Conservation (phyloP, 64 coral and sea anemone species). For the Orbicella faveolata region DNA sequence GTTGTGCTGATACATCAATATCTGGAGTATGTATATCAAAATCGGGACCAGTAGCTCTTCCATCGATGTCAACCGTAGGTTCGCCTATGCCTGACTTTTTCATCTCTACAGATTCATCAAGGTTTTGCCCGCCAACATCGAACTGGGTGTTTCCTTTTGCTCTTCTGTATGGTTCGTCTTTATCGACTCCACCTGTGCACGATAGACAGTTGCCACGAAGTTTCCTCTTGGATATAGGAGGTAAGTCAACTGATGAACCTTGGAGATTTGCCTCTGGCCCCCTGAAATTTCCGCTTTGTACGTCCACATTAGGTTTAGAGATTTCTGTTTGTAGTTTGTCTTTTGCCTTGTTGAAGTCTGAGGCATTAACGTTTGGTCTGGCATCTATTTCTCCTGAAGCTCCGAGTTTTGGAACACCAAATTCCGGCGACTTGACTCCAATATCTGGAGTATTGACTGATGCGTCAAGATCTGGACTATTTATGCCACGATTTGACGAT, state of each 20-base stretch:
- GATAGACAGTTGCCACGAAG: background rate
- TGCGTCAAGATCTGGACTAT: too few species aligned
- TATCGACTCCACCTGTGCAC: background rate
- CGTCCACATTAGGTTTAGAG: background rate
- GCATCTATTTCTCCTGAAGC: too few species aligned
- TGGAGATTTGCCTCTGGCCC: background rate
- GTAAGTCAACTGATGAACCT: background rate
- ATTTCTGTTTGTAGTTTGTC: background rate
- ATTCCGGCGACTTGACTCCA: too few species aligned
- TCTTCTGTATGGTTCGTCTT: constrained; percentile 3
- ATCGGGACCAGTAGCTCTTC: background rate
- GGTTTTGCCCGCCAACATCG: background rate
- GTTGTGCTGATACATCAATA: background rate
- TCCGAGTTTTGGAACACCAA: too few species aligned
- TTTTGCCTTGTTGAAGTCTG: background rate
- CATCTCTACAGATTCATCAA: too few species aligned
- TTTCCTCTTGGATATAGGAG: background rate
- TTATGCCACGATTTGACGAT: too few species aligned
- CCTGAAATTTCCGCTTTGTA: background rate
- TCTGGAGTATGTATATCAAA: background rate
- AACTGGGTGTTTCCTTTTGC: background rate
- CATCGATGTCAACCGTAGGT: background rate
- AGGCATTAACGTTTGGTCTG: background rate
- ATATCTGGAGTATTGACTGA: too few species aligned
- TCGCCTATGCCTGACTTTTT: too few species aligned